Evolutionary conservation across 2,888 invertebrate genomes (phyloP).

Genomic region (Chirona hameri): DNA sequence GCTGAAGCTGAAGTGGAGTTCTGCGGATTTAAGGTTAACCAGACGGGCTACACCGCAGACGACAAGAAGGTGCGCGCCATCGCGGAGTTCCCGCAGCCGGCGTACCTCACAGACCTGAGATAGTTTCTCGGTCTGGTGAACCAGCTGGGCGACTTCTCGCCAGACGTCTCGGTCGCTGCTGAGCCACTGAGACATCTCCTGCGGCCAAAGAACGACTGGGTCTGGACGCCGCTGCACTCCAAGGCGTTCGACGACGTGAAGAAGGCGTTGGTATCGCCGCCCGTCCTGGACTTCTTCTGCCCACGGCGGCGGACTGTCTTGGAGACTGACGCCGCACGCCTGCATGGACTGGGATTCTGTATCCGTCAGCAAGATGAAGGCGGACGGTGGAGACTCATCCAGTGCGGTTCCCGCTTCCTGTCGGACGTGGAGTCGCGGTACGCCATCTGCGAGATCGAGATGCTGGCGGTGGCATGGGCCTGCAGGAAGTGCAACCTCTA

Average conservation of each 20-base stretch:
- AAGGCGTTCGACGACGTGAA: slow-evolving; percentile 31
- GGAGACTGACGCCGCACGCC: slow-evolving; percentile 29
- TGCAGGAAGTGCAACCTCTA: slow-evolving; percentile 29
- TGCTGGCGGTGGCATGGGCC: slow-evolving; percentile 32
- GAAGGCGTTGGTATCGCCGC: slow-evolving; percentile 7
- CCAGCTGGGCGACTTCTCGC: slow-evolving; percentile 31
- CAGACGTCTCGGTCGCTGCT: slow-evolving; percentile 26
- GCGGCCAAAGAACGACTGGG: slow-evolving; percentile 2
- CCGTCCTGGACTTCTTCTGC: slow-evolving; percentile 29
- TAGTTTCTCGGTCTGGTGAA: slow-evolving; percentile 33
- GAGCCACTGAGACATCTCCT: slow-evolving; percentile 30
- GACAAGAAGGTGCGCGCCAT: slow-evolving; percentile 32
- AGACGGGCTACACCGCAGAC: background rate
- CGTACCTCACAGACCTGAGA: slow-evolving; percentile 32
- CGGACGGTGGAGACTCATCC: slow-evolving; percentile 34
- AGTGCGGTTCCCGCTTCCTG: slow-evolving; percentile 33
- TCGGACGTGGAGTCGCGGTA: slow-evolving; percentile 31
- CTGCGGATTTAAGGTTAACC: background rate
- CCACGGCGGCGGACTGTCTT: slow-evolving; percentile 9
- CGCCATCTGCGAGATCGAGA: slow-evolving; percentile 31
- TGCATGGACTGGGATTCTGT: slow-evolving; percentile 29
- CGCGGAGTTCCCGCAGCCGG: slow-evolving; percentile 31
- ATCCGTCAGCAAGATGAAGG: slow-evolving; percentile 2
- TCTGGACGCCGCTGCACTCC: slow-evolving; percentile 29
- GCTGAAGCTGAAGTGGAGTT: background rate